Evolutionary conservation across 2,888 invertebrate species (phyloP).

Genomic region (Apeira syringaria): DNA sequence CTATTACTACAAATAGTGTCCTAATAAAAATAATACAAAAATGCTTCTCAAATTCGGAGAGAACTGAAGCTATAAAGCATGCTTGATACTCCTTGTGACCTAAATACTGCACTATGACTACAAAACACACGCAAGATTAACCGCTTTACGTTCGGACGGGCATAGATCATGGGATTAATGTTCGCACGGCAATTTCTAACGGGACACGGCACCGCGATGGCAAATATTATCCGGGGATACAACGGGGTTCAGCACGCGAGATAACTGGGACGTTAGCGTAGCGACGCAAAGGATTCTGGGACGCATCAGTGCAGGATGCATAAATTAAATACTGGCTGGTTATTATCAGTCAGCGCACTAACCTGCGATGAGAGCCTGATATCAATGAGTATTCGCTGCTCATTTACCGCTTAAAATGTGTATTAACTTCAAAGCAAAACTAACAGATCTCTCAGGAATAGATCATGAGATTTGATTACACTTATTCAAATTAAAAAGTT

Average conservation of each 20-base stretch:
- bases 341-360: no score
- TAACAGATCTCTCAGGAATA: no score
- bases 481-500: no score
- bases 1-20: no score
- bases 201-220: conserved; percentile 27
- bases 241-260: conserved; percentile 27
- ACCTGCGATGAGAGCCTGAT: no score
- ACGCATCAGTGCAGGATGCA: conserved; percentile 10
- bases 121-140: conserved; percentile 28
- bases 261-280: conserved; percentile 14
- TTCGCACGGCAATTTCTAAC: conserved; percentile 37
- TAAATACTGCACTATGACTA: conserved; percentile 19
- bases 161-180: conserved; percentile 46
- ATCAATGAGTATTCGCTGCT: no score
- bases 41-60: no score
- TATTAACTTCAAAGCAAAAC: no score
- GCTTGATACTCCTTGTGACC: conserved; percentile 7
- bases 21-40: no score
- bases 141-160: conserved; percentile 28
- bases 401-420: no score
- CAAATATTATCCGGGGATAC: conserved; percentile 31
- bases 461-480: no score
- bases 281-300: background rate
- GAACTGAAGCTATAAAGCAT: background rate
- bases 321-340: no score